Conservation (phyloP, 2,888 invertebrate genomes). For the Eledona agricola region DNA sequence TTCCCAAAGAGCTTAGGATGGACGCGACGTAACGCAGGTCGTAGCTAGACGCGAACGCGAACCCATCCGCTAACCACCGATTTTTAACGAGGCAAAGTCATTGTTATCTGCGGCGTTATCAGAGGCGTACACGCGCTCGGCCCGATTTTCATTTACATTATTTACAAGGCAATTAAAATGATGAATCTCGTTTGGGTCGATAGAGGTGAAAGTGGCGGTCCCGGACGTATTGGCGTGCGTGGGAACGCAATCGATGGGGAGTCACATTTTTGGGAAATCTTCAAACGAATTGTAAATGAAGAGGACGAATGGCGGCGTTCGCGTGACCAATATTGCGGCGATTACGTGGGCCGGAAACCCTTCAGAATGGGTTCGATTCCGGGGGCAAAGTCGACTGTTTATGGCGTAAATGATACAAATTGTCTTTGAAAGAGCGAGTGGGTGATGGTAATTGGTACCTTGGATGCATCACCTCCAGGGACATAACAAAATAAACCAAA, state of each 20-base stretch:
- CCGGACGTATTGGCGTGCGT: conserved; percentile 11
- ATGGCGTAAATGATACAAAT: conserved; percentile 8
- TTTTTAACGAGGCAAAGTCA: conserved; percentile 13
- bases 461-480: too few species aligned
- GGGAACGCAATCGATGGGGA: conserved; percentile 3
- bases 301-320: not conserved
- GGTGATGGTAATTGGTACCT: too few species aligned
- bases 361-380: conserved; percentile 10
- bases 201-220: conserved; percentile 15
- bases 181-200: conserved; percentile 21
- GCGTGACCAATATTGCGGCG: conserved; percentile 21
- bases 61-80: conserved; percentile 12
- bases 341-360: conserved; percentile 23
- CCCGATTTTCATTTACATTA: conserved; percentile 21
- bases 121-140: conserved; percentile 15
- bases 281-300: conserved; percentile 5
- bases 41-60: conserved; percentile 3
- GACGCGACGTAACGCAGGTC: conserved; percentile 6
- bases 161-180: conserved; percentile 32
- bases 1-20: conserved; percentile 1
- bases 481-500: too few species aligned
- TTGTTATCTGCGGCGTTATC: conserved; percentile 31
- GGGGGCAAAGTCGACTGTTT: conserved; percentile 8
- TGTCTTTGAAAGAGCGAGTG: too few species aligned
- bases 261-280: conserved; percentile 1